Evolutionary conservation across 1,140 invertebrate genomes (phyloP).

Genomic region (Metopolophium dirhodum): DNA sequence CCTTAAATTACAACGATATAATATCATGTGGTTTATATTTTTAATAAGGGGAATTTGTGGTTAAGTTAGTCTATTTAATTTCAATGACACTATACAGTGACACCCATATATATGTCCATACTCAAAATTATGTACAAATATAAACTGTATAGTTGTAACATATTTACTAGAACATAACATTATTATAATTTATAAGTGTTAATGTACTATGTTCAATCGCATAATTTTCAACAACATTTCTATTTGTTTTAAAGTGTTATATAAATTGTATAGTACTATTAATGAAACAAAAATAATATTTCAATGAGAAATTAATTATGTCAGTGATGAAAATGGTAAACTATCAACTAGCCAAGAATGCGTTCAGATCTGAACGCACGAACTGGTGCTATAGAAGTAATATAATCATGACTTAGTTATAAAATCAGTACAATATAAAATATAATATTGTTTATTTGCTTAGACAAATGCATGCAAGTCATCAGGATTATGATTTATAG

Average conservation of each 20-base stretch:
- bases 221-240: background rate
- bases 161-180: background rate
- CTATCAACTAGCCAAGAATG: background rate
- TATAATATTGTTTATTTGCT: no score
- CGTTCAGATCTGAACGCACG: background rate
- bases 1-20: background rate
- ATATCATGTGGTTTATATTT: background rate
- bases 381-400: no score
- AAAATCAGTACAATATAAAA: no score
- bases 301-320: background rate
- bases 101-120: no score
- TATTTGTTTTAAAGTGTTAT: background rate
- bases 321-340: background rate
- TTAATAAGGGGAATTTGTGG: background rate
- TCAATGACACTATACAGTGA: background rate
- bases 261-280: background rate
- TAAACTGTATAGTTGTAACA: background rate
- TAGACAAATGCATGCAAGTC: no score
- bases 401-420: no score
- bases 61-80: background rate
- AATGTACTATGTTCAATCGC: background rate
- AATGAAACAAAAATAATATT: background rate
- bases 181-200: background rate
- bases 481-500: no score
- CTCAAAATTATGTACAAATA: background rate